Percentiles rank a stretch among this genome's conserved stretches.
These are phyloP conservation scores for Hypomesus transpacificus DNA, from an alignment of 2,113 vertebrate genomes.

Conservation along the genomic window DNA sequence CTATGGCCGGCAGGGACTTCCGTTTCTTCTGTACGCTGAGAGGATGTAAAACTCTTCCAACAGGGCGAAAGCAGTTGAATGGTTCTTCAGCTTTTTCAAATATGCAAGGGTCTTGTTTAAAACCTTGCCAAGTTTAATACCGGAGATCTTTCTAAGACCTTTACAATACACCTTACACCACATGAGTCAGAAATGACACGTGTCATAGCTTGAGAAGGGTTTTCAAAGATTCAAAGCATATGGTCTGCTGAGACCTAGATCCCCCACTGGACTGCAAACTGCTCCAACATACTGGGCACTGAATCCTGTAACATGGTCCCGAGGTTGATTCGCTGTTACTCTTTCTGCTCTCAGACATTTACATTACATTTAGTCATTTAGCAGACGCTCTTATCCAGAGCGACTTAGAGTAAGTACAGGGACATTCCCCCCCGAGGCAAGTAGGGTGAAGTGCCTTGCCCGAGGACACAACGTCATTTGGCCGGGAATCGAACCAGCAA, in stretches of 20 bases:
- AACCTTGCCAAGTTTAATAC: slow-evolving; percentile 36
- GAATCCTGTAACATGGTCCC: slow-evolving; percentile 28
- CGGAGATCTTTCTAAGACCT: slow-evolving; percentile 32
- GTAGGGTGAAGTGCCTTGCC: too few species aligned
- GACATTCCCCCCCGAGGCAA: too few species aligned
- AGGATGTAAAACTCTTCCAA: slow-evolving; percentile 11
- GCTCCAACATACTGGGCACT: slow-evolving; percentile 15
- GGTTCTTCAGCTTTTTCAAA: slow-evolving; percentile 3
- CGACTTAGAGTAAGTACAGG: too few species aligned
- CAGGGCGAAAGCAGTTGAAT: slow-evolving; percentile 14
- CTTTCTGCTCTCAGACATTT: slow-evolving; percentile 47
- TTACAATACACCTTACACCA: slow-evolving; percentile 39
- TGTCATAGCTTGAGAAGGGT: slow-evolving; percentile 29
- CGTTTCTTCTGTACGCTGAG: slow-evolving; percentile 4
- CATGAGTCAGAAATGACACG: slow-evolving; percentile 36
- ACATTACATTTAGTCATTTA: too few species aligned
- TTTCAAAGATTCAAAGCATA: slow-evolving; percentile 45
- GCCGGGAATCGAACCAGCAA: too few species aligned
- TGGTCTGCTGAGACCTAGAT: slow-evolving; percentile 7
- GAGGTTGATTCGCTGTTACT: slow-evolving; percentile 46
- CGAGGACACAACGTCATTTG: too few species aligned
- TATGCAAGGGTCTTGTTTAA: slow-evolving; percentile 32
- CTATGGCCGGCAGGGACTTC: background rate
- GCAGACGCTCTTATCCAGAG: too few species aligned
- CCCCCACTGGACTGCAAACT: slow-evolving; percentile 19